Conservation (phyloP, 2,888 invertebrate genomes). For the Mellilla xanthometata region DNA sequence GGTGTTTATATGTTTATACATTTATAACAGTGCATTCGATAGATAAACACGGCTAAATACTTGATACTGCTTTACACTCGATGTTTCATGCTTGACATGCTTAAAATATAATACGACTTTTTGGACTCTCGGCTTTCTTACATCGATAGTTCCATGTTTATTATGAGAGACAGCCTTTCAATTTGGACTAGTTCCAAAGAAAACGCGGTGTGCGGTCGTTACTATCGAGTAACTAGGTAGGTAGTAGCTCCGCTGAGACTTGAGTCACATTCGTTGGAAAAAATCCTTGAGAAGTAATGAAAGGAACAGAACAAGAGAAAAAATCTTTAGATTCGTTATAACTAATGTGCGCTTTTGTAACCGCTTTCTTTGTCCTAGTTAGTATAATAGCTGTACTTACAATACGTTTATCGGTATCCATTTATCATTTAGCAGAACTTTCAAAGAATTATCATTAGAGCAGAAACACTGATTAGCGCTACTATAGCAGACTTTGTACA, state of each 20-base stretch:
- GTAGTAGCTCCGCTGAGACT: slow-evolving; percentile 27
- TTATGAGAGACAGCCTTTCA: slow-evolving; percentile 30
- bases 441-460: slow-evolving; percentile 14
- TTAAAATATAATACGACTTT: slow-evolving; percentile 15
- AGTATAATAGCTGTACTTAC: slow-evolving; percentile 1
- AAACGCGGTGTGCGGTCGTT: slow-evolving; percentile 55
- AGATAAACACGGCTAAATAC: slow-evolving; percentile 43
- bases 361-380: slow-evolving; percentile 26
- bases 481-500: slow-evolving; percentile 6
- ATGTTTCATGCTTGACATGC: slow-evolving; percentile 28
- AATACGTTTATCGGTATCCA: slow-evolving; percentile 10
- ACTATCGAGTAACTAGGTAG: slow-evolving; percentile 40
- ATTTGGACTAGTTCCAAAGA: slow-evolving; percentile 62
- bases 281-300: slow-evolving; percentile 23
- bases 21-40: slow-evolving; percentile 39
- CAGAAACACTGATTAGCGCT: slow-evolving; percentile 3
- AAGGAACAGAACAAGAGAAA: slow-evolving; percentile 24
- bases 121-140: slow-evolving; percentile 5
- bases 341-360: slow-evolving; percentile 21
- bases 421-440: slow-evolving; percentile 17
- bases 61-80: slow-evolving; percentile 39
- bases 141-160: slow-evolving; percentile 13
- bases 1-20: slow-evolving; percentile 51
- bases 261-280: slow-evolving; percentile 28
- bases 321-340: slow-evolving; percentile 18